Evolutionary conservation across 2,888 invertebrate genomes (phyloP), one percentile per base, ranked within the genome.

Genomic region (Plutella xylostella): DNA sequence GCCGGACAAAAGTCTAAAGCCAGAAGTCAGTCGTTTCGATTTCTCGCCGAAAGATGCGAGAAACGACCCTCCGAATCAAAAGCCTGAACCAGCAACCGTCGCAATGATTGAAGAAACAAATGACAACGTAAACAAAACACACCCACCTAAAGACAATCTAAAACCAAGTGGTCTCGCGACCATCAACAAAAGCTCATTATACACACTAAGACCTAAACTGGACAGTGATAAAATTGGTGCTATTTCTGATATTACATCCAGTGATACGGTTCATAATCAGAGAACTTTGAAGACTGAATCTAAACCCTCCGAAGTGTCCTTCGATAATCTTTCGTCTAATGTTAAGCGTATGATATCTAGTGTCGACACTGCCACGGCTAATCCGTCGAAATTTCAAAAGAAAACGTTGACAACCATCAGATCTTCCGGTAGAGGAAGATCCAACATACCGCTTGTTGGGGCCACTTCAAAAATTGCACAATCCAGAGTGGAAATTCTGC

Each of bases 281-380:
- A 77, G 72, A 56, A 72, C 70, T 52, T 62, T 74, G 45, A 74
- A 67, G 57, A 45, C 40, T 31, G 80, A 80, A 49, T 56, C 55
- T 17, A 74, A 73, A 55, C 46, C 50, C 3, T 62, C 61, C 56
- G 61, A 78, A 45, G 56, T 65, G 45, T 57, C 68, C 1, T 87
- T 88, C 58, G 84, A 85, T 45, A 85, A 85, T 58, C 71, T 88
- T 12, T 88, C 88, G 15, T 87, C 88, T 4, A 87, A 86, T 57
- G 88, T 88, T 4, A 88, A 87, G 62, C 74, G 88, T 51, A 87
- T 88, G 72, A 76, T 88, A 50, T 86, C 87, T 3, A 79, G 87
- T 63, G 86, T 87, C 9, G 63, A 72, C 1, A 78, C 78, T 51
- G 68, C 73, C 1, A 77, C 74, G 34, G 68, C 72, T 1, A 77